These are phyloP conservation scores for Sebastes minor DNA, from an alignment of 2,797 vertebrate genomes.

Conservation along the genomic window DNA sequence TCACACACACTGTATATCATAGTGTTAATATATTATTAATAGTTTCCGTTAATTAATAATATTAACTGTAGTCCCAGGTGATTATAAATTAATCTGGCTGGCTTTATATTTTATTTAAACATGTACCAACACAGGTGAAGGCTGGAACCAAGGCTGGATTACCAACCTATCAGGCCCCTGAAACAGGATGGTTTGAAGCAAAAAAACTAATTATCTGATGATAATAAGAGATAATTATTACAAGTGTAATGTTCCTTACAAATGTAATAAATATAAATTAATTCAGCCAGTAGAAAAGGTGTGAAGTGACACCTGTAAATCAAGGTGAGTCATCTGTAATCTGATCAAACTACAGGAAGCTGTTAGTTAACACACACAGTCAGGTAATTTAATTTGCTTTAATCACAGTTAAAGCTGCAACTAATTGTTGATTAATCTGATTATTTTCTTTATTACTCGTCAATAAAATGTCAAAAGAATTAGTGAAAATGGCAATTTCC, in stretches of 20 bases:
- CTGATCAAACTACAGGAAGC: conserved; percentile 21
- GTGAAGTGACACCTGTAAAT: background rate
- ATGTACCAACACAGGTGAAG: background rate
- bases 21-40: background rate
- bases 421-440: background rate
- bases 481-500: background rate
- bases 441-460: background rate
- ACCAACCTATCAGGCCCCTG: background rate
- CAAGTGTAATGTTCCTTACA: background rate
- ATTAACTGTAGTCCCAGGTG: background rate
- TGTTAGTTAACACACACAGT: background rate
- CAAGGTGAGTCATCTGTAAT: conserved; percentile 9
- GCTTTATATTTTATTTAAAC: background rate
- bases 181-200: background rate
- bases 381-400: background rate
- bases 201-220: background rate
- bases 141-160: background rate
- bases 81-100: background rate
- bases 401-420: background rate
- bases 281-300: background rate
- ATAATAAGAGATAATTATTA: background rate
- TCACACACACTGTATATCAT: background rate
- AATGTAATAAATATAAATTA: background rate
- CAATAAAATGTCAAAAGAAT: background rate
- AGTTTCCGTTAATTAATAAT: background rate